These are phyloP conservation scores for Epizoanthus scotinus DNA, from an alignment of 92 coral and sea anemone species.

Conservation along the genomic window DNA sequence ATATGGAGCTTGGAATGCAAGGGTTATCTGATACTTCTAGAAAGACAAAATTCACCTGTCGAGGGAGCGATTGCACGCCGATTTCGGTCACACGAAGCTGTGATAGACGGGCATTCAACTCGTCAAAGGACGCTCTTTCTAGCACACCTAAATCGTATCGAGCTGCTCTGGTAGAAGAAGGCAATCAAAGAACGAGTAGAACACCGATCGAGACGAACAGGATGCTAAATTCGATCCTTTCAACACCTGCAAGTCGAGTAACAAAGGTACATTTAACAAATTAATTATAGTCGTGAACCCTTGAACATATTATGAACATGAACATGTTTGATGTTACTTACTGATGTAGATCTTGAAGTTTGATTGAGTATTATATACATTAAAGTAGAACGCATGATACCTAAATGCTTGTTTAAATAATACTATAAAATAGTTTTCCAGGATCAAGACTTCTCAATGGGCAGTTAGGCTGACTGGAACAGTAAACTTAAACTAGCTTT, in stretches of 20 bases:
- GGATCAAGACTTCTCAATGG: too few relatives aligned
- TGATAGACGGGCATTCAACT: constrained; percentile 20
- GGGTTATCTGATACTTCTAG: constrained; percentile 40
- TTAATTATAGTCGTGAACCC: too few relatives aligned
- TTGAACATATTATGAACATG: too few relatives aligned
- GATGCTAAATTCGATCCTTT: constrained; percentile 63
- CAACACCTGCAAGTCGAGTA: constrained; percentile 59
- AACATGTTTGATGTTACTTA: too few relatives aligned
- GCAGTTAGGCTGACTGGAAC: too few relatives aligned
- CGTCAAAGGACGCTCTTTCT: constrained; percentile 21
- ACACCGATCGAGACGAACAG: constrained; percentile 24
- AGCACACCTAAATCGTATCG: constrained; percentile 71
- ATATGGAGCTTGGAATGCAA: constrained; percentile 50
- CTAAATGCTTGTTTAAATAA: too few relatives aligned
- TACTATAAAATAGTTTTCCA: too few relatives aligned
- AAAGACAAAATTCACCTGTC: constrained; percentile 71
- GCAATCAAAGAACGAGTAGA: constrained; percentile 72
- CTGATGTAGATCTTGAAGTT: neutral
- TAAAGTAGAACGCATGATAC: too few relatives aligned
- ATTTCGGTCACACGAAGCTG: constrained; percentile 47
- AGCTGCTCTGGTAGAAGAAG: constrained; percentile 64
- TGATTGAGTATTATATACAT: neutral
- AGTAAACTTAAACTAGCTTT: neutral
- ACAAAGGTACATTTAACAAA: constrained; percentile 48
- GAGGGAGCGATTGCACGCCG: constrained; percentile 76